phyloP scores from a whole-genome alignment of 2,888 invertebrate species.

The Iphiclides podalirius region DNA sequence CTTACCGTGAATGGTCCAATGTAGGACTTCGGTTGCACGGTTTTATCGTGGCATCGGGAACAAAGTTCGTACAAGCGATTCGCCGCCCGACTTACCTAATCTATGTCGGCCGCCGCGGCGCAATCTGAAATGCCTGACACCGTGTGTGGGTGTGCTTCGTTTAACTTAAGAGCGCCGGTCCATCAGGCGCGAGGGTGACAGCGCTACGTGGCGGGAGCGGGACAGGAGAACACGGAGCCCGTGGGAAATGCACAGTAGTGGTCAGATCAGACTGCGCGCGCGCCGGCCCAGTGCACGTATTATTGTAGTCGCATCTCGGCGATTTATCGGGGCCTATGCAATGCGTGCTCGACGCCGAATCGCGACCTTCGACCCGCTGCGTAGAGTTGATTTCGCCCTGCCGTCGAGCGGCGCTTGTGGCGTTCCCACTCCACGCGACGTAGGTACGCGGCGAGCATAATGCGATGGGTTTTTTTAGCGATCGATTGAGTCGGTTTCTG shows the following conservation, averaged over 20 bases:
- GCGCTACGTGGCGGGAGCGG: constrained; percentile 54
- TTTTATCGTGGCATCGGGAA: too few species aligned
- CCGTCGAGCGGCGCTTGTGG: constrained; percentile 29
- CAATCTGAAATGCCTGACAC: constrained; percentile 73
- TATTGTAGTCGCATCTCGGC: constrained; percentile 72
- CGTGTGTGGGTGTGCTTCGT: constrained; percentile 79
- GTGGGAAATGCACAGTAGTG: constrained; percentile 82
- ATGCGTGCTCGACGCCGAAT: constrained; percentile 31
- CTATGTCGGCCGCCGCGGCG: constrained; percentile 71
- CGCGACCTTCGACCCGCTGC: constrained; percentile 25
- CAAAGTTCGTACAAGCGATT: constrained; percentile 31
- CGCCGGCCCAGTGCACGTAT: constrained; percentile 80
- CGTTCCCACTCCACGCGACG: too few species aligned
- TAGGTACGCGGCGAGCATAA: constrained; percentile 66
- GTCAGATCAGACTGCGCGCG: constrained; percentile 78
- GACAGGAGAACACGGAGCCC: constrained; percentile 59
- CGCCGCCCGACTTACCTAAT: constrained; percentile 74
- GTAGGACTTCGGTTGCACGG: too few species aligned
- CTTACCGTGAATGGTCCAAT: too few species aligned
- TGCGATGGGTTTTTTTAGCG: constrained; percentile 75
- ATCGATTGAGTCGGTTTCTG: constrained; percentile 74
- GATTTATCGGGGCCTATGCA: constrained; percentile 55
- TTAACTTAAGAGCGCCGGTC: constrained; percentile 78
- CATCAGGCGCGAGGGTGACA: constrained; percentile 64
- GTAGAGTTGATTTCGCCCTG: constrained; percentile 28